Percentiles rank a stretch among this genome's conserved stretches.
Conservation (phyloP, 2,888 invertebrate species). For the Coleophora deauratella region DNA sequence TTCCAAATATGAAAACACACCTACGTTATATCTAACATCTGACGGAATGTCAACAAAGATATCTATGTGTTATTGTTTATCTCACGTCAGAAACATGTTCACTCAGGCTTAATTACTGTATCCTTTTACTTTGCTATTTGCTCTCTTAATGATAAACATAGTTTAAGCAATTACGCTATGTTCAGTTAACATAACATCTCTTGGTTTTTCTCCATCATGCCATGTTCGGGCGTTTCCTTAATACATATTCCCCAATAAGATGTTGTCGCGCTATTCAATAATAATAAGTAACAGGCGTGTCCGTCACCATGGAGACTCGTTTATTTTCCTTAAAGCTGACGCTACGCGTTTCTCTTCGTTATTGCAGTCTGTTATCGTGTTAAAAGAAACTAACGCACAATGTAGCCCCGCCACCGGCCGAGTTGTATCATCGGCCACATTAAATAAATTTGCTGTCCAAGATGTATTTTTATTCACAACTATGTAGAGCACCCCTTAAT, state of each 20-base stretch:
- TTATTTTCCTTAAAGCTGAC: no score
- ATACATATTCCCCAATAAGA: no score
- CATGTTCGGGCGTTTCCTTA: no score
- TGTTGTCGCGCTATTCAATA: no score
- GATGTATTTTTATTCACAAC: slow-evolving; percentile 16
- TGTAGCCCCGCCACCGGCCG: no score
- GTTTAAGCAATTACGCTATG: no score
- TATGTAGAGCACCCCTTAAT: slow-evolving; percentile 17
- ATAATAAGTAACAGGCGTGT: not conserved
- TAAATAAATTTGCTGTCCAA: slow-evolving; percentile 15
- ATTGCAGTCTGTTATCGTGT: not conserved
- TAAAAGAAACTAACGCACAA: slow-evolving; percentile 1
- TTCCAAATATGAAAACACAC: no score
- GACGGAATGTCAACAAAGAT: not conserved
- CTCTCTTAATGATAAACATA: not conserved
- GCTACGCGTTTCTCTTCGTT: no score
- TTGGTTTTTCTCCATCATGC: no score
- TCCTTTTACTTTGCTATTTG: not conserved
- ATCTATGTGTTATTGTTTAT: not conserved
- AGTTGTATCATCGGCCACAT: not conserved
- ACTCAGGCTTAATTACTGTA: no score
- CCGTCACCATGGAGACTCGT: not conserved
- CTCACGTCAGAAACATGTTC: not conserved
- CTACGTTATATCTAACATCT: no score
- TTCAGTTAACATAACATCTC: no score